Conservation (phyloP, 2,797 vertebrate species). For the Molossus molossus region DNA sequence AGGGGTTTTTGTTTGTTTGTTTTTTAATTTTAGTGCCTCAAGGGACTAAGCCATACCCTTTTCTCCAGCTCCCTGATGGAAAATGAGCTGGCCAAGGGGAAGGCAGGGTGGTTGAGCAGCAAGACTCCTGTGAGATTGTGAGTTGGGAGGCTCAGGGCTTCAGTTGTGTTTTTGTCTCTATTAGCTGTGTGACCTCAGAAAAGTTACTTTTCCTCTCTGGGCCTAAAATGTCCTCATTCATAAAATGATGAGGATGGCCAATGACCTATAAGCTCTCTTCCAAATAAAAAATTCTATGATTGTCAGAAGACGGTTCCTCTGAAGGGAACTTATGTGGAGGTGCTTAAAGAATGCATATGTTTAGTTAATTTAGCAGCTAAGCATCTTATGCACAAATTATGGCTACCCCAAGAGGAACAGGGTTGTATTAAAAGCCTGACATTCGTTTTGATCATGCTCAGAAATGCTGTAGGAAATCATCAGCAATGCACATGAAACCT, state of each 20-base stretch:
- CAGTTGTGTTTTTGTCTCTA: conserved; percentile 34
- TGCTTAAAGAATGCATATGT: conserved; percentile 69
- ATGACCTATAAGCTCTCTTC: neutral
- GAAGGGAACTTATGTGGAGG: neutral
- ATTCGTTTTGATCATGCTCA: conserved; percentile 67
- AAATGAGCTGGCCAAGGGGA: neutral
- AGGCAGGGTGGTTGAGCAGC: neutral
- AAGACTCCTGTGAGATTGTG: neutral
- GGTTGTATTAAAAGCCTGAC: conserved; percentile 80
- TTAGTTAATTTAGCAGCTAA: conserved; percentile 73
- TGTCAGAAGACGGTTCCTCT: neutral
- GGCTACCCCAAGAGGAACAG: conserved; percentile 69
- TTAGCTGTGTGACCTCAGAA: conserved; percentile 33
- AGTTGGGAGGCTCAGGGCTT: neutral
- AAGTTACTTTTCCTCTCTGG: conserved; percentile 53
- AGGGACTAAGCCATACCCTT: neutral
- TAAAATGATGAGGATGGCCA: neutral
- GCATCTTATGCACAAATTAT: conserved; percentile 63
- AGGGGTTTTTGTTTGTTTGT: too few relatives aligned
- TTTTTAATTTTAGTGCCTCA: neutral
- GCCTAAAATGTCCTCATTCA: neutral
- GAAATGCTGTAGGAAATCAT: conserved; percentile 82
- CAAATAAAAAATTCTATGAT: neutral
- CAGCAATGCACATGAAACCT: conserved; percentile 70
- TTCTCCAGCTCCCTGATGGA: neutral